Conservation (phyloP, 2,113 vertebrate genomes). For the Pantherophis guttatus region DNA sequence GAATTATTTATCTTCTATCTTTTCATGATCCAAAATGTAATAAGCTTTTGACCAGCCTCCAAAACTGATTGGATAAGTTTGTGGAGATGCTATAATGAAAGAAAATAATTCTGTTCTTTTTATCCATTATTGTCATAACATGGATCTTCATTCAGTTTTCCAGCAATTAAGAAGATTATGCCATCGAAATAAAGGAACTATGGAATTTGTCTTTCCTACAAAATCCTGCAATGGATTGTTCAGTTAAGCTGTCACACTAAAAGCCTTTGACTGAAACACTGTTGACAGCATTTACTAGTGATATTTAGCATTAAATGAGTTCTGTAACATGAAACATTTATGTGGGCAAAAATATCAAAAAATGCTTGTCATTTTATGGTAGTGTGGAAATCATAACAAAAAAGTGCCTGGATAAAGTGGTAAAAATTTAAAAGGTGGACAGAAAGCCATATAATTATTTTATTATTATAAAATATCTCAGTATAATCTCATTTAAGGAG, state of each 20-base stretch:
- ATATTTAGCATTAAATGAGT: background rate
- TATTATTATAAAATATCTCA: constrained; percentile 16
- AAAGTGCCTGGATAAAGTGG: constrained; percentile 7
- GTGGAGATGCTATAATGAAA: background rate
- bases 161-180: background rate
- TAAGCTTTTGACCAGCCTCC: background rate
- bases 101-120: background rate
- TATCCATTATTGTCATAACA: background rate
- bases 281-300: background rate
- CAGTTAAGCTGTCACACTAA: rapidly evolving
- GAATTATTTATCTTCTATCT: background rate
- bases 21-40: background rate
- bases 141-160: background rate
- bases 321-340: background rate
- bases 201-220: background rate
- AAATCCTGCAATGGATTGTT: background rate
- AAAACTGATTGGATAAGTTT: background rate
- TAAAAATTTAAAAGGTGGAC: constrained; percentile 30
- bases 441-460: background rate
- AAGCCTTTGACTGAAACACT: background rate
- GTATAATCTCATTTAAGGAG: constrained; percentile 34
- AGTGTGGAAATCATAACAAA: constrained; percentile 17
- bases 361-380: background rate
- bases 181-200: background rate
- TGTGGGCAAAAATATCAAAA: background rate